Base-by-base conservation (phyloP, 2,888 invertebrate genomes). In the Stenotaenia linearis region DNA sequence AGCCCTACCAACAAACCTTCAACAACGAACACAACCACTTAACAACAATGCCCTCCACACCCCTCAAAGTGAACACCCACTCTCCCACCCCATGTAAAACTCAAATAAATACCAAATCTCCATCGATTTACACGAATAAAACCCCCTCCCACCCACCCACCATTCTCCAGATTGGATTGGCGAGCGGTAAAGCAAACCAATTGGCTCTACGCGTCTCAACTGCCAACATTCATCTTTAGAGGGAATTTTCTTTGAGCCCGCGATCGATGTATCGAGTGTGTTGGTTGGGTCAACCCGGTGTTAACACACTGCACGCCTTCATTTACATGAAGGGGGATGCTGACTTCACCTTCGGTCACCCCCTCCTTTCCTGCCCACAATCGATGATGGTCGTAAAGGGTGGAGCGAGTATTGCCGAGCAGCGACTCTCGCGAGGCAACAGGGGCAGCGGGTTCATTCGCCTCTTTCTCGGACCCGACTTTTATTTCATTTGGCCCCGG, bases 201-300 rank as follows among this genome's bases (percentile, higher is more conserved):
- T 40, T 12, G 40, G 12, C 40, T 40, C 40, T 40, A 4, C 40
- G 40, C 40, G 40, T 32, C 32, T 40, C 40, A 12, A 40, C 40
- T 40, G 40, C 40, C 40, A 40, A 40, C 40, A 40, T 40, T 12
- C 40, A 40, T 40, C 40, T 40, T 40, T 40, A 40, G 15, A 40
- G 40, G 4, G 40, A 40, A 40, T 40, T 40, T 40, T 40, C 40
- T 40, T 40, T 40, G 40, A 40, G 40, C 40, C 40, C 40, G 15
- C 40, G 56, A 56, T 56, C 56, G 56, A 56, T 56, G 56, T 56
- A 56, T 56, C 56, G 56, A 56, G 56, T 56, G 56, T 56, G 56
- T 56, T 56, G 56, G 56, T 56, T 56, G 56, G 56, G 56, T 56
- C 56, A 56, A 56, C 56, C 21, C 56, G 56, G 56, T 56, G 56